Percentiles rank a stretch among this genome's conserved stretches.
phyloP scores from a whole-genome alignment of 2,113 vertebrate genomes.

The Campylomormyrus tamandua region DNA sequence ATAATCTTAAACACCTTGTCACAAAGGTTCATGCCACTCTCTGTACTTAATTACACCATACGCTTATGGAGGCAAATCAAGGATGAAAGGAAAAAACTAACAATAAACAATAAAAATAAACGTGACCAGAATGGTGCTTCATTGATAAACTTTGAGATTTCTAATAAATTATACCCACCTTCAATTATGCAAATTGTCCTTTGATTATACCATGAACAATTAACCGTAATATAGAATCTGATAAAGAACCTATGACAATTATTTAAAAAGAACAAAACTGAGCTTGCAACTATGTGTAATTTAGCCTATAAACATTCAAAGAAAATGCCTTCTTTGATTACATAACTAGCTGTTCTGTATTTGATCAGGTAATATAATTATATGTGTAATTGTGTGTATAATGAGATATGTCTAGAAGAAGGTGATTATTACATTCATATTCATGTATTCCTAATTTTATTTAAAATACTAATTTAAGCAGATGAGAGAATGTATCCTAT shows the following conservation, averaged over 20 bases:
- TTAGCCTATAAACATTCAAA: neutral
- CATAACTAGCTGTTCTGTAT: neutral
- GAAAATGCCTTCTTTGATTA: neutral
- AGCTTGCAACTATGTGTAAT: neutral
- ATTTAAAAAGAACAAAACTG: neutral
- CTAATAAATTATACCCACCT: neutral
- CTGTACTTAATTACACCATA: conserved; percentile 22
- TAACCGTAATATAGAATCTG: neutral
- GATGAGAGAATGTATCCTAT: neutral
- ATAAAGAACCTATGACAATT: neutral
- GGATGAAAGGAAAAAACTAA: neutral
- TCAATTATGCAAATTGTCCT: neutral
- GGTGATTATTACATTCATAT: conserved; percentile 3
- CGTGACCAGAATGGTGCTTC: neutral
- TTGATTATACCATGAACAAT: neutral
- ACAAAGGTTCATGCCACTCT: conserved; percentile 14
- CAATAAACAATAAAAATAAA: neutral
- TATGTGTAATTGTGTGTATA: neutral
- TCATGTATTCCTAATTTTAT: neutral
- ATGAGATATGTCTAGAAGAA: neutral
- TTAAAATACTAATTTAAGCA: neutral
- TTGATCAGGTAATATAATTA: neutral
- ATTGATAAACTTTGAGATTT: neutral
- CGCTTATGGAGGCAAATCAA: neutral
- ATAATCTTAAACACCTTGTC: conserved; percentile 28